Conservation (phyloP, 2,888 invertebrate species). For the Dyspetes luteomarginatus region DNA sequence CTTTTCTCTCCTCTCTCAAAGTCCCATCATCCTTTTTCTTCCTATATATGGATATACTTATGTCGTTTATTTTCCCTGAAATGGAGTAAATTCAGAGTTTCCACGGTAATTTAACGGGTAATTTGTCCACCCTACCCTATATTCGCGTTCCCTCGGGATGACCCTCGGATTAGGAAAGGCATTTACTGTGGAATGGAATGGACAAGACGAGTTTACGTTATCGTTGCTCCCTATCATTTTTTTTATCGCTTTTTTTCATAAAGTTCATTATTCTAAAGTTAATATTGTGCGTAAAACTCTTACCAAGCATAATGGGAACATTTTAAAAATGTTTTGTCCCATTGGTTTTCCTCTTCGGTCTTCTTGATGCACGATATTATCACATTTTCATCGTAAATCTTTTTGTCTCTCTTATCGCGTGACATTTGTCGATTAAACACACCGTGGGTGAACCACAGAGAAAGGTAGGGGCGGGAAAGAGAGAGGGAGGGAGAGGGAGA, state of each 20-base stretch:
- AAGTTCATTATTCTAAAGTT: conserved; percentile 5
- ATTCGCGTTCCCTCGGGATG: conserved; percentile 61
- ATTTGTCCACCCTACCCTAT: conserved; percentile 64
- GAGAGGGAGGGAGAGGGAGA: neutral
- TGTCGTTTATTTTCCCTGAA: conserved; percentile 61
- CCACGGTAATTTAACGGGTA: conserved; percentile 73
- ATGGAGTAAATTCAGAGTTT: conserved; percentile 71
- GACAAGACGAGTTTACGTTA: conserved; percentile 16
- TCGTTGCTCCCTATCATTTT: conserved; percentile 2
- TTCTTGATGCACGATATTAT: conserved; percentile 6
- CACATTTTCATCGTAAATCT: conserved; percentile 39
- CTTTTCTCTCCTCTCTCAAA: conserved; percentile 2
- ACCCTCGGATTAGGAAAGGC: conserved; percentile 36
- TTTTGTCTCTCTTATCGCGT: conserved; percentile 35
- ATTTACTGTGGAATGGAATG: neutral
- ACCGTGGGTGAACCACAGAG: conserved; percentile 2
- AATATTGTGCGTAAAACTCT: neutral
- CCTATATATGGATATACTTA: neutral
- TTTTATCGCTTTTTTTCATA: conserved; percentile 12
- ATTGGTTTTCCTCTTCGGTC: neutral
- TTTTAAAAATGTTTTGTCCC: neutral
- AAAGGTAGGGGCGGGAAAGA: neutral
- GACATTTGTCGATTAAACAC: conserved; percentile 44
- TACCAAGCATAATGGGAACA: no score
- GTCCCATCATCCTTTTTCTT: neutral